These are phyloP conservation scores for Thumatha senex DNA, from an alignment of 2,888 invertebrate genomes.

Conservation along the genomic window DNA sequence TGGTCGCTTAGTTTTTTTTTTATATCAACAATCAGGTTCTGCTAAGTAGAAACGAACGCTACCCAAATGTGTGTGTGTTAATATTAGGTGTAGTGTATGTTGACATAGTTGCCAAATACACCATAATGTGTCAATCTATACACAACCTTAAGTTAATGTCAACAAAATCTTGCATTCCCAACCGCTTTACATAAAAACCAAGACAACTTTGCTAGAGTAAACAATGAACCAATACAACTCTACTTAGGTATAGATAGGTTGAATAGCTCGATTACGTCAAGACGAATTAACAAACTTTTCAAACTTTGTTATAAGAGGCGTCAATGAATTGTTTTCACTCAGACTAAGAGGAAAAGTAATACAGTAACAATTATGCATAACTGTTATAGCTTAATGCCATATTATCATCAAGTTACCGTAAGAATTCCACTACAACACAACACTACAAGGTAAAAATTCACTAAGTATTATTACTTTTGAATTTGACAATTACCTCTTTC, in stretches of 20 bases:
- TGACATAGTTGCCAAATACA: neutral
- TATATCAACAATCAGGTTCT: conserved; percentile 4
- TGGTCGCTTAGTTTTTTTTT: conserved; percentile 1
- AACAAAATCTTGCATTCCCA: conserved; percentile 1
- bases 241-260: conserved; percentile 4
- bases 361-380: conserved; percentile 27
- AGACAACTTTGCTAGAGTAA: neutral
- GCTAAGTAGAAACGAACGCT: neutral
- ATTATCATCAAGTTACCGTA: conserved; percentile 34
- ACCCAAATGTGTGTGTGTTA: neutral
- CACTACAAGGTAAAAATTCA: conserved; percentile 6
- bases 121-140: neutral
- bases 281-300: conserved; percentile 14
- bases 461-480: conserved; percentile 15
- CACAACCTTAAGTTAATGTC: neutral
- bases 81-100: neutral
- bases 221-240: too few species aligned
- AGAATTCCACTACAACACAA: conserved; percentile 13
- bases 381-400: conserved; percentile 23
- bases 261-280: conserved; percentile 6
- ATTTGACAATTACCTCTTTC: conserved; percentile 64
- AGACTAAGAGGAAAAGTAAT: conserved; percentile 29
- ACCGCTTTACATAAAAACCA: conserved; percentile 8
- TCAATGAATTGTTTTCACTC: conserved; percentile 26
- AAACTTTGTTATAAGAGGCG: conserved; percentile 19